Percentiles rank a stretch among this genome's conserved stretches.
phyloP scores from a whole-genome alignment of 1,140 invertebrate species.

The Conopomorpha cramerella region DNA sequence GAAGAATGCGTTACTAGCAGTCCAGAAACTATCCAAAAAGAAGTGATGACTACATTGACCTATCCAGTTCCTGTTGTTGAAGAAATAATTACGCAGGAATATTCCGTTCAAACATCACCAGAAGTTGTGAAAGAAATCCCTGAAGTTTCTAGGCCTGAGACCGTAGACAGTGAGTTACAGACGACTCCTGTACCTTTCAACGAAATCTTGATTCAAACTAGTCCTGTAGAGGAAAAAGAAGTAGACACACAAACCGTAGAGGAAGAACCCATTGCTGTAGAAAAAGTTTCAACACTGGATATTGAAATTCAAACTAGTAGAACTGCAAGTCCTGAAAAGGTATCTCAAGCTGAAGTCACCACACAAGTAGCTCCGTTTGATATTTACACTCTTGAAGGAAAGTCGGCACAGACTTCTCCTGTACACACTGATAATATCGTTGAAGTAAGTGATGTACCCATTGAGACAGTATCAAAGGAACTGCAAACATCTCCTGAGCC shows the following conservation, averaged over 20 bases:
- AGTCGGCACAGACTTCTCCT: constrained; percentile 50
- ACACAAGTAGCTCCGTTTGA: constrained; percentile 49
- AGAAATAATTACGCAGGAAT: constrained; percentile 53
- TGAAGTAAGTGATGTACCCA: too few species aligned
- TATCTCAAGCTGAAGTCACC: constrained; percentile 25
- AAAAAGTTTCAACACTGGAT: constrained; percentile 26
- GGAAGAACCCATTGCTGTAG: constrained; percentile 14
- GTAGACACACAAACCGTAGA: constrained; percentile 33
- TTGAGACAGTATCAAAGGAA: constrained; percentile 37
- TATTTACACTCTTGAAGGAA: constrained; percentile 39
- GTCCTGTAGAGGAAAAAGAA: constrained; percentile 46
- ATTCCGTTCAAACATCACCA: constrained; percentile 66
- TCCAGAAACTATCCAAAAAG: constrained; percentile 41
- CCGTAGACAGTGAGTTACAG: constrained; percentile 61
- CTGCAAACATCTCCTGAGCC: constrained; percentile 47
- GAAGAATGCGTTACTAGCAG: constrained; percentile 62
- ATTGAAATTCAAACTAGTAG: constrained; percentile 40
- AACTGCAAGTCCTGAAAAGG: constrained; percentile 22
- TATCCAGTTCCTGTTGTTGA: constrained; percentile 65
- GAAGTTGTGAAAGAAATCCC: constrained; percentile 47
- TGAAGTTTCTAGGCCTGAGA: constrained; percentile 32
- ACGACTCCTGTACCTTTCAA: constrained; percentile 56
- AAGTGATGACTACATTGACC: constrained; percentile 55
- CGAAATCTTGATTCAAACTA: constrained; percentile 59
- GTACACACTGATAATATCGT: constrained; percentile 22